Base-by-base conservation (phyloP, 2,113 vertebrate genomes). In the Uropsilus gracilis region DNA sequence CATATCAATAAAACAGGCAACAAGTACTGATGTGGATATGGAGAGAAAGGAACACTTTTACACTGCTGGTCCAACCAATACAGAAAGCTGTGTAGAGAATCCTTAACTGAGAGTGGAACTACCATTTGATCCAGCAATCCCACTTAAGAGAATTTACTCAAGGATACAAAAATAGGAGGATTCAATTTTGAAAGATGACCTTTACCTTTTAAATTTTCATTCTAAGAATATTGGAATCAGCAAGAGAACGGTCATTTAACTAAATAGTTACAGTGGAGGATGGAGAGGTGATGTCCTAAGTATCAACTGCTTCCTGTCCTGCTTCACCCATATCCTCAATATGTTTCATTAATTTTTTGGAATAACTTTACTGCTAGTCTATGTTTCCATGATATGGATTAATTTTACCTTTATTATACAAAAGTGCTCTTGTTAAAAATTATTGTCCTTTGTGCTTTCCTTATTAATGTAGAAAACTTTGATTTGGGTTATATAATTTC, bases 391-490 rank as follows among this genome's bases (percentile, higher is more conserved):
- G 26, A 20, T 66, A 50, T n/a, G 59, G 42, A 34, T 78, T 57
- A 10, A 28, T n/a, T 94, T 86, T 82, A 7, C 44, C 48, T 83
- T 83, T 92, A 53, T 37, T 76, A 30, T 55, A 18, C 5, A 90
- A 90, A 94, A 76, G 48, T 64, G 26, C 59, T 64, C n/a, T n/a
- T 86, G 2, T 77, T 81, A 64, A 87, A 50, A 86, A 76, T 55
- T 76, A 34, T 76, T 59, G 59, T 75, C 9, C 18, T 84, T 12
- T 91, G 48, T 73, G 28, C 16, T n/a, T n/a, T n/a, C n/a, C n/a
- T 73, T 88, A 61, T 5, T 69, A 22, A 78, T 2, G 11, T 57
- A 73, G 64, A 68, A 64, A 66, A 78, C 9, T 24, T 6, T 68
- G 48, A 59, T 81, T 75, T 90, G 81, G 16, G 18, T 14, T 46